phyloP scores from a whole-genome alignment of 1,140 invertebrate genomes.

The Odontomachus brunneus region DNA sequence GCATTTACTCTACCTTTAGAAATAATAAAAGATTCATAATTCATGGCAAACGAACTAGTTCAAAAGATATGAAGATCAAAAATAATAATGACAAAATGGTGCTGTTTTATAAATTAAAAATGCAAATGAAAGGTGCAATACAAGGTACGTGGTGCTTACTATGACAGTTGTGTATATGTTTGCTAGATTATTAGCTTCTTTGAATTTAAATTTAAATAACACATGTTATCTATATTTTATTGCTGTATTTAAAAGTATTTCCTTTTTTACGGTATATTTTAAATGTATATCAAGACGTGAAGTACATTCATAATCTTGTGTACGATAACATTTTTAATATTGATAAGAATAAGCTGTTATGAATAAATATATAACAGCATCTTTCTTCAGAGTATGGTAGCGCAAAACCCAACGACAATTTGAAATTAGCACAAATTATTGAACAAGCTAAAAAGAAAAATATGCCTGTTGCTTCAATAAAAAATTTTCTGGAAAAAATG shows the following conservation, averaged over 20 bases:
- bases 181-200: not conserved
- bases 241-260: not conserved
- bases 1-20: slow-evolving; percentile 14
- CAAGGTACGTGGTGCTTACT: slow-evolving; percentile 80
- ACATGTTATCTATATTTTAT: too few species aligned
- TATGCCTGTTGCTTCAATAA: slow-evolving; percentile 87
- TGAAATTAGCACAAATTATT: slow-evolving; percentile 86
- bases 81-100: slow-evolving; percentile 87
- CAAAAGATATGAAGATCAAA: slow-evolving; percentile 88
- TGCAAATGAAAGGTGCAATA: slow-evolving; percentile 87
- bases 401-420: slow-evolving; percentile 86
- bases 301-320: not conserved
- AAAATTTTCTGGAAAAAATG: slow-evolving; percentile 86
- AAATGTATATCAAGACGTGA: not conserved
- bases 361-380: slow-evolving; percentile 15
- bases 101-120: slow-evolving; percentile 83
- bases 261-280: not conserved
- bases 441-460: slow-evolving; percentile 87
- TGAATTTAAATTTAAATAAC: too few species aligned
- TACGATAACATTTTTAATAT: not conserved
- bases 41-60: slow-evolving; percentile 92
- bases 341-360: not conserved
- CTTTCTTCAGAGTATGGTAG: slow-evolving; percentile 84
- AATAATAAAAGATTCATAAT: slow-evolving; percentile 86
- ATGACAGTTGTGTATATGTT: not conserved